These are phyloP conservation scores for Anarrhichthys ocellatus DNA, from an alignment of 2,113 vertebrate species.

Conservation along the genomic window DNA sequence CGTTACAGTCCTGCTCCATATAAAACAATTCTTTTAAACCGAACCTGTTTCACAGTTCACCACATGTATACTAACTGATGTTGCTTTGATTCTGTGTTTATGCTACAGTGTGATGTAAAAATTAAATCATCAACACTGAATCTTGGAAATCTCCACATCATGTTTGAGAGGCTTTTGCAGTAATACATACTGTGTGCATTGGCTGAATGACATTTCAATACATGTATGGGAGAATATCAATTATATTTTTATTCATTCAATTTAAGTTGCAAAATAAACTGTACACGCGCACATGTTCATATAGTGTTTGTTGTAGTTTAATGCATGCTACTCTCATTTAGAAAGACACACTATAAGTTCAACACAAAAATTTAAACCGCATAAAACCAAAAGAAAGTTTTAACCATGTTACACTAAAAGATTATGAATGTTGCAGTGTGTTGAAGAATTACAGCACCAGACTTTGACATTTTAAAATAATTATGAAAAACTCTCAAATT, in stretches of 20 bases:
- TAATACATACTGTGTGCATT: background rate
- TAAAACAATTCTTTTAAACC: background rate
- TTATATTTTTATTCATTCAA: background rate
- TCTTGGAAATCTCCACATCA: background rate
- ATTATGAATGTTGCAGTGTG: background rate
- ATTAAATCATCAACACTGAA: background rate
- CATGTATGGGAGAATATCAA: background rate
- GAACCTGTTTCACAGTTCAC: background rate
- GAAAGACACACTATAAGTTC: background rate
- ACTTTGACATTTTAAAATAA: constrained; percentile 12
- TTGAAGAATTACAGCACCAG: background rate
- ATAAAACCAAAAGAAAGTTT: background rate
- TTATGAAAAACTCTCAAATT: background rate
- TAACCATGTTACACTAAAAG: background rate
- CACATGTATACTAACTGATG: background rate
- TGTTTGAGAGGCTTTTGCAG: background rate
- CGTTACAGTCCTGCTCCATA: background rate
- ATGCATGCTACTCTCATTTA: background rate
- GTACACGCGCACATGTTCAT: background rate
- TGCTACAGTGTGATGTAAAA: background rate
- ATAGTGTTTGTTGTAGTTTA: background rate
- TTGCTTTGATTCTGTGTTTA: background rate
- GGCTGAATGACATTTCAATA: background rate
- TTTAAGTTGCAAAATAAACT: background rate
- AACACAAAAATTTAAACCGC: background rate